phyloP scores from a whole-genome alignment of 2,113 vertebrate species.

The Helogale parvula region DNA sequence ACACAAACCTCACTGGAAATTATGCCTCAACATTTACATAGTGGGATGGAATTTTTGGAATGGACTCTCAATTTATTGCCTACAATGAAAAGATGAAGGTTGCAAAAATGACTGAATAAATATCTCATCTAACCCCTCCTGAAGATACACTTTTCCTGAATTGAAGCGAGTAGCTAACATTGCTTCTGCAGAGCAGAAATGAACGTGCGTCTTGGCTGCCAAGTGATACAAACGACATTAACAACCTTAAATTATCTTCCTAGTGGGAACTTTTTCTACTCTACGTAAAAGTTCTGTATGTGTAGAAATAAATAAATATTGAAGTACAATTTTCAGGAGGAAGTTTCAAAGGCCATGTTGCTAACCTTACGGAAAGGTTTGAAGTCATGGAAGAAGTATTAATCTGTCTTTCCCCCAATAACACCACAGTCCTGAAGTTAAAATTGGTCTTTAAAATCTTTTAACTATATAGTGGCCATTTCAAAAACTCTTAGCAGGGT shows the following conservation, averaged over 20 bases:
- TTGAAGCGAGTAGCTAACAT: constrained; percentile 65
- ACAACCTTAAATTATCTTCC: constrained; percentile 77
- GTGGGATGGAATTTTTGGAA: constrained; percentile 96
- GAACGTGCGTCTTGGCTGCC: constrained; percentile 66
- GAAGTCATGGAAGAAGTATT: constrained; percentile 25
- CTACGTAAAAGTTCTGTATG: constrained; percentile 59
- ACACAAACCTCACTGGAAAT: constrained; percentile 98
- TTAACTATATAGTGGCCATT: constrained; percentile 47
- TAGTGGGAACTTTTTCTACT: constrained; percentile 82
- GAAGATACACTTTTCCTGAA: neutral
- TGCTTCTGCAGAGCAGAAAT: constrained; percentile 78
- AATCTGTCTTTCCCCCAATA: constrained; percentile 33
- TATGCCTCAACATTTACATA: constrained; percentile 97
- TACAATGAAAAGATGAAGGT: constrained; percentile 85
- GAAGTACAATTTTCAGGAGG: constrained; percentile 75
- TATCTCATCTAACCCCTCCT: constrained; percentile 7
- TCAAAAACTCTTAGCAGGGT: constrained; percentile 14
- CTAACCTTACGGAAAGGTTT: constrained; percentile 7
- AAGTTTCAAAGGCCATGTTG: constrained; percentile 39
- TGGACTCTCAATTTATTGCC: constrained; percentile 92
- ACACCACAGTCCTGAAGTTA: constrained; percentile 7
- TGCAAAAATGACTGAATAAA: constrained; percentile 88
- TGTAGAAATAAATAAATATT: constrained; percentile 75
- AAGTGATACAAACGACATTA: constrained; percentile 58
- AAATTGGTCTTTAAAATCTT: constrained; percentile 65